phyloP scores from a whole-genome alignment of 2,113 vertebrate genomes.

The Leiothrix lutea region DNA sequence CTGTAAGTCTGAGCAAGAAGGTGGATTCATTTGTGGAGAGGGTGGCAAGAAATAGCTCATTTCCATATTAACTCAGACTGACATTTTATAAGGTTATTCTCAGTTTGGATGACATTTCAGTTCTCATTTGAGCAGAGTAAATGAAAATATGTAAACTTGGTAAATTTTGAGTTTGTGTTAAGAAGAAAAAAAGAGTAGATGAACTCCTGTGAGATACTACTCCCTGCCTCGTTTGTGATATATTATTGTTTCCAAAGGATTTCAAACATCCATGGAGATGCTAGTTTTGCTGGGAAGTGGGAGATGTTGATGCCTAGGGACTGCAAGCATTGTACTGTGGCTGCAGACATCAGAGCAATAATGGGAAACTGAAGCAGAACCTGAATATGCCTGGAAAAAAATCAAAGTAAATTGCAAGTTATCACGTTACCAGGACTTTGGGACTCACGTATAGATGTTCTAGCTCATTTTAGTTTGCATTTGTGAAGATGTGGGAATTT shows the following conservation, averaged over 20 bases:
- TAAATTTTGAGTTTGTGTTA: background rate
- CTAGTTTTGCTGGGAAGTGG: background rate
- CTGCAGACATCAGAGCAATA: background rate
- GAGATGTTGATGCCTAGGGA: background rate
- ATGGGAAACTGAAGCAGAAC: background rate
- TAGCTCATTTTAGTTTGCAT: background rate
- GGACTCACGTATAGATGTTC: background rate
- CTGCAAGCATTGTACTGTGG: background rate
- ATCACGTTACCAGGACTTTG: background rate
- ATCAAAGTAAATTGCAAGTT: background rate
- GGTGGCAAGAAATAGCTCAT: background rate
- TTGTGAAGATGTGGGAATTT: background rate
- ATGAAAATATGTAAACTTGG: background rate
- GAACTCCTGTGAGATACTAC: background rate
- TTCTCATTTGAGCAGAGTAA: background rate
- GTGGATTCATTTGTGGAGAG: background rate
- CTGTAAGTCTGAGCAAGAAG: background rate
- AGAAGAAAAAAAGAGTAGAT: background rate
- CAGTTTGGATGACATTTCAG: background rate
- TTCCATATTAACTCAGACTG: background rate
- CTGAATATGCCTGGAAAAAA: background rate
- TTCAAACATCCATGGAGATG: background rate
- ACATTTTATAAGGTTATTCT: background rate
- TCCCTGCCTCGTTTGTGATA: background rate
- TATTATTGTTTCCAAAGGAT: background rate